Evolutionary conservation across 30 jellyfish, hydroid and myxozoan species (phyloP), one percentile per base, ranked within the genome.

Genomic region (Chrysaora quinquecirrha): DNA sequence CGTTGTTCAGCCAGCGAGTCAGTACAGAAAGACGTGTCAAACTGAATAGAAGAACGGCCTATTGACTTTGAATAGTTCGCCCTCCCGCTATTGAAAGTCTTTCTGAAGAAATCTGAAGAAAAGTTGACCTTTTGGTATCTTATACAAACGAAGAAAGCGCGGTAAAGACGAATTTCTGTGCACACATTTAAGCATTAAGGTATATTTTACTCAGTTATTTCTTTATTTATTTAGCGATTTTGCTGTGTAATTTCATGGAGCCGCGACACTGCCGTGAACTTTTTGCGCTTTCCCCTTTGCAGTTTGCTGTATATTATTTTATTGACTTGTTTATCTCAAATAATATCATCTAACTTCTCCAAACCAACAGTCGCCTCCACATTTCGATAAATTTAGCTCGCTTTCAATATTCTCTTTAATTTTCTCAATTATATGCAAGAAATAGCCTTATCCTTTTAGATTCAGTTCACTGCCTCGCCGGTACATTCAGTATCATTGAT

Each of bases 51-150:
- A 43, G 85, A 69, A 76, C 85, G 92, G 92, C 92, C 92, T 82
- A 70, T 46, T 66, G 74, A 30, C 84, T 68, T 82, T 82, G 70
- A 82, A 82, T 82, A 82, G 84, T 85, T 82, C 92, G 92, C 92
- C 92, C 92, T 82, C 80, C 92, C 74, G 61, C 92, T 71, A 82
- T 82, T 82, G 71, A 82, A 82, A 82, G 92, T 65, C 56, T 68
- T 82, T 82, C 85, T 68, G 92, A 82, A 82, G 92, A 82, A 52
- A 82, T 82, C 75, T 71, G 92, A 82, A 85, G 95, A 50, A 85
- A 67, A 75, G 95, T 75, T 85, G 95, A 85, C 95, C 95, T 85
- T 85, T 85, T 85, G 95, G 88, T 75, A 75, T 85, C 95, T 62
- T 48, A 71, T 68, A 85, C 95, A 85, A 85, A 74, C 95, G 89